A percentile compares a stretch with the other conserved stretches of the same genome.
These are phyloP conservation scores for Dichetophora obliterata DNA, from an alignment of 2,888 invertebrate genomes.

Conservation along the genomic window DNA sequence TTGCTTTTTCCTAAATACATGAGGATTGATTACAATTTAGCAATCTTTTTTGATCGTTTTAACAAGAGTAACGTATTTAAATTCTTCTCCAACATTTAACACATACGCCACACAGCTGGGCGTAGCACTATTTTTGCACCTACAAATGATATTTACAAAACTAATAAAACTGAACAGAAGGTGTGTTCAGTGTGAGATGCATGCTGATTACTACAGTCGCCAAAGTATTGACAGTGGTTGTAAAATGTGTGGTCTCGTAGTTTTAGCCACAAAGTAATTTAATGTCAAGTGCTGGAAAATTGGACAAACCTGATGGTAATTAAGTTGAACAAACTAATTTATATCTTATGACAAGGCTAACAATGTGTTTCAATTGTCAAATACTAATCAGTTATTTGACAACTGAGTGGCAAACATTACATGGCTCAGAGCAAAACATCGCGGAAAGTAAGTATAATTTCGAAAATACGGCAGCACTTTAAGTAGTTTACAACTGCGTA, in stretches of 20 bases:
- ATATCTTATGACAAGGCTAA: not conserved
- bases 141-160: too few species aligned
- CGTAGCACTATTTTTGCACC: not conserved
- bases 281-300: not conserved
- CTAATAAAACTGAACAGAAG: not conserved
- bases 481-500: not conserved
- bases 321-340: not conserved
- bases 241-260: not conserved
- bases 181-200: slow-evolving; percentile 4
- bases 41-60: not conserved
- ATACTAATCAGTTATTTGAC: not conserved
- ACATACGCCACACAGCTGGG: slow-evolving; percentile 2
- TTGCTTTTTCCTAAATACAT: too few species aligned
- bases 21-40: too few species aligned
- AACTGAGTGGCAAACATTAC: not conserved
- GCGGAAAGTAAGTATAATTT: not conserved
- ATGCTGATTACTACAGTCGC: not conserved
- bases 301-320: not conserved
- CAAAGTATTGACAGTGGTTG: not conserved
- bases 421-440: not conserved
- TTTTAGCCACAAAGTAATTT: slow-evolving; percentile 1
- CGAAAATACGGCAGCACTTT: not conserved
- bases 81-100: not conserved
- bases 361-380: not conserved
- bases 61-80: not conserved